Percentiles rank a stretch among this genome's conserved stretches.
Evolutionary conservation across 1,140 invertebrate genomes (phyloP).

Genomic region (Mamestra configurata): DNA sequence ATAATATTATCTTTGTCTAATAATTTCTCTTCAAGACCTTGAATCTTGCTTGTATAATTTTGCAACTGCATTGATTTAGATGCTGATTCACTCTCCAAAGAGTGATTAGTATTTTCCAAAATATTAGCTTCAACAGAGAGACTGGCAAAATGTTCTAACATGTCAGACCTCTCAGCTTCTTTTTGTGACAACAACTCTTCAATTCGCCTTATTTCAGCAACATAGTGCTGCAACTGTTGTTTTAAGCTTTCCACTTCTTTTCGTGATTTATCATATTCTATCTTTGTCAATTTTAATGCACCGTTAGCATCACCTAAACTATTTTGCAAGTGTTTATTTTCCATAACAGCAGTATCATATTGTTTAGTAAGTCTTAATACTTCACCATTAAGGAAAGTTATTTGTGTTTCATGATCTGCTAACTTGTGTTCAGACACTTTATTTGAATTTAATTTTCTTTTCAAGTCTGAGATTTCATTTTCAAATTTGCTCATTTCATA

Average conservation of each 20-base stretch:
- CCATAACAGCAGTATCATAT: slow-evolving; percentile 88
- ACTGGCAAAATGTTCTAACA: slow-evolving; percentile 92
- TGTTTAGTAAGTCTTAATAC: slow-evolving; percentile 83
- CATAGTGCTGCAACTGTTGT: slow-evolving; percentile 92
- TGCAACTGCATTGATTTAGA: slow-evolving; percentile 88
- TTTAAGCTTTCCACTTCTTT: slow-evolving; percentile 91
- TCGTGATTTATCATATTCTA: slow-evolving; percentile 89
- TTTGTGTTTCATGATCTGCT: slow-evolving; percentile 88
- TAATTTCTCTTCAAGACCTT: slow-evolving; percentile 78
- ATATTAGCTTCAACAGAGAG: slow-evolving; percentile 91
- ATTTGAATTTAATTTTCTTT: slow-evolving; percentile 80
- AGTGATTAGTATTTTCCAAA: slow-evolving; percentile 92
- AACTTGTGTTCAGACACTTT: slow-evolving; percentile 88
- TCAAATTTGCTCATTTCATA: slow-evolving; percentile 81
- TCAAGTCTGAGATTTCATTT: slow-evolving; percentile 80
- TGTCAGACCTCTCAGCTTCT: slow-evolving; percentile 91
- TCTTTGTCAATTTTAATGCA: slow-evolving; percentile 80
- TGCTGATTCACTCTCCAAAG: slow-evolving; percentile 91
- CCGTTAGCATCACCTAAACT: slow-evolving; percentile 88
- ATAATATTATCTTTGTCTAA: slow-evolving; percentile 81
- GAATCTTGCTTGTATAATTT: slow-evolving; percentile 79
- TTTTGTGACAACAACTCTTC: slow-evolving; percentile 91
- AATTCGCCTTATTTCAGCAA: slow-evolving; percentile 91
- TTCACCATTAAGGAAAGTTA: slow-evolving; percentile 86
- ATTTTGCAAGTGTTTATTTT: slow-evolving; percentile 90